Conservation (phyloP, 2,797 vertebrate species). For the Semotilus atromaculatus region DNA sequence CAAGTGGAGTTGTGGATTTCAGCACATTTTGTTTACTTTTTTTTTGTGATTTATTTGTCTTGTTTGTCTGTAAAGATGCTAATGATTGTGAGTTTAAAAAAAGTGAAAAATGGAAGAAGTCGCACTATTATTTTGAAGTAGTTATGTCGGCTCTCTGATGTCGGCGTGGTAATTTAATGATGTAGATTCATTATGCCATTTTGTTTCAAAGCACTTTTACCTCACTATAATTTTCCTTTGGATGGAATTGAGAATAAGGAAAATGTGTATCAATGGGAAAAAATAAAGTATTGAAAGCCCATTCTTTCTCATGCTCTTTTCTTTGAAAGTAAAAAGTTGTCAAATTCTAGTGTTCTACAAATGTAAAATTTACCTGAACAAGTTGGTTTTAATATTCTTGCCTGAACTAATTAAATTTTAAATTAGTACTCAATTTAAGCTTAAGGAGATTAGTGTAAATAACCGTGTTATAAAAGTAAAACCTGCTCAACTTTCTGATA, state of each 20-base stretch:
- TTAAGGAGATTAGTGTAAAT: too few species aligned
- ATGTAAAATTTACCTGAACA: too few species aligned
- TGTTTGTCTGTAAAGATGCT: conserved; percentile 65
- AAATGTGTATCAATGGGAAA: conserved; percentile 79
- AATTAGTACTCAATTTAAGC: too few species aligned
- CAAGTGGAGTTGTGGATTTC: conserved; percentile 61
- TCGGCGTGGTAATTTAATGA: conserved; percentile 73
- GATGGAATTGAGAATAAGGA: conserved; percentile 78
- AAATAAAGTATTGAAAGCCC: conserved; percentile 74
- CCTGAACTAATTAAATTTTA: too few species aligned
- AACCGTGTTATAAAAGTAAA: too few species aligned
- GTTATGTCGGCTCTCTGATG: conserved; percentile 65
- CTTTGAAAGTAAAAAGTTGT: not conserved
- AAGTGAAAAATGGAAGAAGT: conserved; percentile 62
- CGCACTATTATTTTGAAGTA: conserved; percentile 72
- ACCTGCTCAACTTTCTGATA: too few species aligned
- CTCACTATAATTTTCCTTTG: conserved; percentile 79
- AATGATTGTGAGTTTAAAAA: conserved; percentile 63
- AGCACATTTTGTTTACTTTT: conserved; percentile 67
- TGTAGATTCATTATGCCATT: conserved; percentile 69
- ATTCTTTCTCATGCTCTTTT: conserved; percentile 17
- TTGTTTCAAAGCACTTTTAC: conserved; percentile 83
- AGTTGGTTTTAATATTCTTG: too few species aligned
- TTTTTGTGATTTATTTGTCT: conserved; percentile 47
- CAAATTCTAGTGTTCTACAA: not conserved